Evolutionary conservation across 1,140 invertebrate genomes (phyloP).

Genomic region (Paramacrobiotus metropolitanus): DNA sequence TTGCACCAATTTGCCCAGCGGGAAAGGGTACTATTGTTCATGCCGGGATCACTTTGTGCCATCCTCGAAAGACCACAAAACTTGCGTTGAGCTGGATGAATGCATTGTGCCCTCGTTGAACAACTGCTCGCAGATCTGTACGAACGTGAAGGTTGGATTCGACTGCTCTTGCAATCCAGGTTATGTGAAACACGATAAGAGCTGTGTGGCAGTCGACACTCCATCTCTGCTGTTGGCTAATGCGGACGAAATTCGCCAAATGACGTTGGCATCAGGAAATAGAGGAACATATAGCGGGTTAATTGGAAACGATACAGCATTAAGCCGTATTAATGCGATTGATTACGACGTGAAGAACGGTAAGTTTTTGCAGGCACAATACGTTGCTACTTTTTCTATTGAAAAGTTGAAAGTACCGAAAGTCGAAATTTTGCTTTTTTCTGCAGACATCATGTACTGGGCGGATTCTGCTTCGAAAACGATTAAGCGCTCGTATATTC

Average conservation of each 20-base stretch:
- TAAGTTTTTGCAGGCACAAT: too few relatives aligned
- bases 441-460: constrained; percentile 63
- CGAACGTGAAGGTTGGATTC: constrained; percentile 71
- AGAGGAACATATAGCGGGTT: constrained; percentile 62
- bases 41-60: constrained; percentile 66
- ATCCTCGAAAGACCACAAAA: constrained; percentile 27
- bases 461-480: constrained; percentile 65
- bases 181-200: constrained; percentile 32
- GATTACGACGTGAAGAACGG: constrained; percentile 46
- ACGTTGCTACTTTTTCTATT: too few relatives aligned
- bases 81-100: constrained; percentile 54
- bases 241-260: constrained; percentile 59
- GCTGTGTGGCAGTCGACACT: constrained; percentile 54
- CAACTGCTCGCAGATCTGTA: constrained; percentile 71
- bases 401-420: too few relatives aligned
- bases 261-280: constrained; percentile 39
- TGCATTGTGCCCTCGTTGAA: constrained; percentile 47
- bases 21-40: constrained; percentile 69
- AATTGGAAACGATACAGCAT: constrained; percentile 47
- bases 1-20: constrained; percentile 53
- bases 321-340: constrained; percentile 59
- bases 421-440: too few relatives aligned
- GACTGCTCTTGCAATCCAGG: constrained; percentile 61
- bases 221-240: constrained; percentile 46
- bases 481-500: constrained; percentile 71